These are phyloP conservation scores for Chloropsis hardwickii DNA, from an alignment of 2,113 vertebrate genomes.

Conservation along the genomic window DNA sequence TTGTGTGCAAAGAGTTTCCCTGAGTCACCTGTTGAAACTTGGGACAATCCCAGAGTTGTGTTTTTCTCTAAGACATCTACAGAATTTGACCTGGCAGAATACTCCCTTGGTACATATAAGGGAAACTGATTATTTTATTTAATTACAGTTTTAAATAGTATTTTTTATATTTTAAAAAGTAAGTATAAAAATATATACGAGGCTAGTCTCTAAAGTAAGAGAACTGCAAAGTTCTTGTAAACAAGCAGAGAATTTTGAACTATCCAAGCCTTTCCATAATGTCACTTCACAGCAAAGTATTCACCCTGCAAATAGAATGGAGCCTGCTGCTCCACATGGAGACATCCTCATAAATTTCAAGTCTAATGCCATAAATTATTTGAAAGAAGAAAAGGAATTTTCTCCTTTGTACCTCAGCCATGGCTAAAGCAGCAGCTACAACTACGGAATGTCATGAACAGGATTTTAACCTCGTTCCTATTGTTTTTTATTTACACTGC, in stretches of 20 bases:
- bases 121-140: background rate
- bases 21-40: background rate
- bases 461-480: background rate
- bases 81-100: background rate
- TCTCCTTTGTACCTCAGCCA: background rate
- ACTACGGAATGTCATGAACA: background rate
- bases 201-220: background rate
- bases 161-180: background rate
- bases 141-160: background rate
- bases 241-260: background rate
- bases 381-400: background rate
- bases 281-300: background rate
- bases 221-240: background rate
- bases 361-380: background rate
- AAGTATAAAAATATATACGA: background rate
- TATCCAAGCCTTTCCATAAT: background rate
- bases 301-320: background rate
- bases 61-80: background rate
- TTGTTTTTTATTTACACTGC: background rate
- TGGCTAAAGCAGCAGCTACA: background rate
- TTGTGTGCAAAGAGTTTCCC: background rate
- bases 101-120: background rate
- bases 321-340: background rate
- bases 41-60: background rate
- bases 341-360: background rate